These are phyloP conservation scores for Amphipoea oculea DNA, from an alignment of 2,888 invertebrate species.

Conservation along the genomic window DNA sequence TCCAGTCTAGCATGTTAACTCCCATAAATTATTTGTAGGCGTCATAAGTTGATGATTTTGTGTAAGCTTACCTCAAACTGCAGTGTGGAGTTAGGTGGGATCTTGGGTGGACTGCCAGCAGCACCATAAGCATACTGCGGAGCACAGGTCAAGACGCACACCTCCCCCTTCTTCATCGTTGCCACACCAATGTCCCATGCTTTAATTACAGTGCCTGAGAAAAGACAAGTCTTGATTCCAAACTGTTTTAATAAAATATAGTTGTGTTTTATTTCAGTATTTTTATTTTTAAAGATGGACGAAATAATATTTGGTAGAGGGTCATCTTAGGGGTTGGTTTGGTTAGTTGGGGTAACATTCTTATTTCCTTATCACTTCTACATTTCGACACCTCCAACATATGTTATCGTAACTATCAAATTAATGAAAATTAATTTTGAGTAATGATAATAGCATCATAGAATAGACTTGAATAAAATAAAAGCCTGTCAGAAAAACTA, in stretches of 20 bases:
- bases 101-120: conserved; percentile 95
- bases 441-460: not conserved
- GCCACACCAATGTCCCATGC: conserved; percentile 98
- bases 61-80: conserved; percentile 94
- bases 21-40: not conserved
- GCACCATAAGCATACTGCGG: conserved; percentile 98
- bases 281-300: not conserved
- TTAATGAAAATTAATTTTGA: too few species aligned
- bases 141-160: conserved; percentile 95
- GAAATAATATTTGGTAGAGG: not conserved
- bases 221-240: not conserved
- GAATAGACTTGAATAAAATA: not conserved
- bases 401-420: too few species aligned
- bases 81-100: conserved; percentile 96
- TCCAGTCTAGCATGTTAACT: not conserved
- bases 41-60: not conserved
- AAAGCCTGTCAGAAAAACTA: too few species aligned
- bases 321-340: not conserved
- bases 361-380: not conserved
- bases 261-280: not conserved
- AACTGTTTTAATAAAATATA: not conserved
- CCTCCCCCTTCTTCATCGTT: conserved; percentile 97
- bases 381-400: not conserved
- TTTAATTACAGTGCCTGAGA: conserved; percentile 94
- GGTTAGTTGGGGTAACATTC: too few species aligned